phyloP scores from a whole-genome alignment of 92 coral and sea anemone species.

The Actinernus sp. region DNA sequence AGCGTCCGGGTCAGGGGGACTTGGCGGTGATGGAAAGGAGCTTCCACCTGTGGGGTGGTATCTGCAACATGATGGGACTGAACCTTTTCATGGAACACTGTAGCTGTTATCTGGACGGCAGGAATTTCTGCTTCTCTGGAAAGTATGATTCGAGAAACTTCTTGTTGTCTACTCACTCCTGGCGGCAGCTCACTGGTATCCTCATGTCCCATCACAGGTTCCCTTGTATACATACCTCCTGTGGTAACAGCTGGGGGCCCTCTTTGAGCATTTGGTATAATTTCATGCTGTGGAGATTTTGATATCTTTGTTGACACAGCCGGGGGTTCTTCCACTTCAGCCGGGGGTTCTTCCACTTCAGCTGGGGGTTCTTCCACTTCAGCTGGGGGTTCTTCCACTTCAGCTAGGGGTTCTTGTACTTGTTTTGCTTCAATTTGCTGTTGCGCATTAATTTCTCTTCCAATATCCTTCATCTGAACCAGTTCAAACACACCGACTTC shows the following conservation, averaged over 20 bases:
- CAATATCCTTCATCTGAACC: background rate
- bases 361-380: too few relatives aligned
- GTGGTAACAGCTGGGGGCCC: slow-evolving; percentile 25
- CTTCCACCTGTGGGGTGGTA: too few relatives aligned
- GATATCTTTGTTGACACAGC: background rate
- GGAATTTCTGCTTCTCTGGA: too few relatives aligned
- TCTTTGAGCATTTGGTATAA: background rate
- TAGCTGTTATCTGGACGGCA: too few relatives aligned
- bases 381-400: background rate
- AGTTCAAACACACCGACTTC: background rate
- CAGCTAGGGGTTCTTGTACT: background rate
- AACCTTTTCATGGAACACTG: too few relatives aligned
- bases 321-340: background rate
- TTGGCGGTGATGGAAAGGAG: too few relatives aligned
- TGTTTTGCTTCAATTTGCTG: slow-evolving; percentile 2
- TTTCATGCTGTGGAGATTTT: background rate
- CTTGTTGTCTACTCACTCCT: too few relatives aligned
- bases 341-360: background rate
- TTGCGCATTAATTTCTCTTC: background rate
- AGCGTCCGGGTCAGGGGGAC: too few relatives aligned
- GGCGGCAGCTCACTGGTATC: too few relatives aligned
- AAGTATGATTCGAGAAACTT: too few relatives aligned
- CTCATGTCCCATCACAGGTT: slow-evolving; percentile 7
- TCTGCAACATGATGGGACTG: too few relatives aligned
- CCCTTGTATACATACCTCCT: background rate